These are phyloP conservation scores for Rhopalosiphum maidis DNA, from an alignment of 1,140 invertebrate species.

Conservation along the genomic window DNA sequence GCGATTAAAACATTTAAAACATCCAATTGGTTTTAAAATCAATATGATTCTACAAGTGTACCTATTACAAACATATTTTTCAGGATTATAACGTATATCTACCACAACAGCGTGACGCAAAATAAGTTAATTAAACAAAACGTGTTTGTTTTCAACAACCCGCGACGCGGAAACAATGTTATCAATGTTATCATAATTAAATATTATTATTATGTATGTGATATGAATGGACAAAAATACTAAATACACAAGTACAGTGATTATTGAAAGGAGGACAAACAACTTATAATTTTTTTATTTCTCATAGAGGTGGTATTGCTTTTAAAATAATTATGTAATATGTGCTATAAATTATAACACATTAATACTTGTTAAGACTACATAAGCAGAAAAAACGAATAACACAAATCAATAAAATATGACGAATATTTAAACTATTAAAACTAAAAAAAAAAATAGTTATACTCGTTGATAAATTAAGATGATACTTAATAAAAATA, in stretches of 20 bases:
- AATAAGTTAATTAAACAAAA: neutral
- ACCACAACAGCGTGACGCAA: neutral
- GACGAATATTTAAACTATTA: neutral
- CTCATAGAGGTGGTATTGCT: neutral
- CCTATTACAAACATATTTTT: neutral
- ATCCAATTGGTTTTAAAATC: neutral
- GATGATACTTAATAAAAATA: neutral
- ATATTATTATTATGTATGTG: neutral
- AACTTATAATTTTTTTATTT: neutral
- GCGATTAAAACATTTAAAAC: neutral
- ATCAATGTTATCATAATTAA: slow-evolving; percentile 19
- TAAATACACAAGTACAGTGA: neutral
- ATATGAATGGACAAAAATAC: neutral
- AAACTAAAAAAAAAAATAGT: neutral
- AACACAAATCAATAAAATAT: neutral
- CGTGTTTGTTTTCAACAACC: neutral
- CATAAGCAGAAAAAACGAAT: neutral
- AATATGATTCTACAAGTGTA: neutral
- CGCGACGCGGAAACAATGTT: neutral
- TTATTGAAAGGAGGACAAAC: neutral
- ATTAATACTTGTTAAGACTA: neutral
- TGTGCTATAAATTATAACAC: neutral
- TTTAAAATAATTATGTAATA: neutral
- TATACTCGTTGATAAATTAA: neutral
- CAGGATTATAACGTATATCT: neutral